Evolutionary conservation across 2,113 vertebrate species (phyloP).

Genomic region (Lampris incognitus): DNA sequence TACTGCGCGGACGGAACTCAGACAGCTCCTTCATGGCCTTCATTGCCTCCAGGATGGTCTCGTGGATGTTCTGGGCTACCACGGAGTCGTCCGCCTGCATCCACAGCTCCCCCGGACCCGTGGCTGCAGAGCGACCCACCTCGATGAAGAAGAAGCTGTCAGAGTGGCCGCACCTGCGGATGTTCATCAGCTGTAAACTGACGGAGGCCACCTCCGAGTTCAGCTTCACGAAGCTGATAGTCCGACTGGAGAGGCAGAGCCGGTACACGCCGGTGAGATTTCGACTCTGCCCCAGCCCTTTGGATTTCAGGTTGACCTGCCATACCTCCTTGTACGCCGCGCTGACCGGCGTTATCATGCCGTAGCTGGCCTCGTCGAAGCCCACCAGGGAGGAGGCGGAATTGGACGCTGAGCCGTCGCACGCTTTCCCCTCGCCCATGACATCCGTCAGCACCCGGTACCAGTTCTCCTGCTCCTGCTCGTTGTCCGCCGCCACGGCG

Average conservation of each 20-base stretch:
- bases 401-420: conserved; percentile 80
- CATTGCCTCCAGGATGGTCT: conserved; percentile 97
- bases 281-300: conserved; percentile 92
- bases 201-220: conserved; percentile 93
- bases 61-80: conserved; percentile 98
- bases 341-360: conserved; percentile 85
- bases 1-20: conserved; percentile 96
- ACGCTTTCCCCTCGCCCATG: conserved; percentile 87
- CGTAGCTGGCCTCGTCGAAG: conserved; percentile 89
- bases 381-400: conserved; percentile 84
- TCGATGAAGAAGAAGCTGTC: conserved; percentile 99
- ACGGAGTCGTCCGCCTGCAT: conserved; percentile 98
- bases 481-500: conserved; percentile 94
- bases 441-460: conserved; percentile 90
- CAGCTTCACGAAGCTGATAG: conserved; percentile 93
- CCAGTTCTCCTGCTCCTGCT: conserved; percentile 96
- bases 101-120: conserved; percentile 97
- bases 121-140: conserved; percentile 94
- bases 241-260: conserved; percentile 93
- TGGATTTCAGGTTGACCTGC: conserved; percentile 96
- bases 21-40: conserved; percentile 96
- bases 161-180: conserved; percentile 96
- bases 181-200: conserved; percentile 96
- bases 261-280: conserved; percentile 93
- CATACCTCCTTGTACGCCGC: conserved; percentile 94